Conservation (phyloP, 2,888 invertebrate genomes). For the Leistus spinibarbis region DNA sequence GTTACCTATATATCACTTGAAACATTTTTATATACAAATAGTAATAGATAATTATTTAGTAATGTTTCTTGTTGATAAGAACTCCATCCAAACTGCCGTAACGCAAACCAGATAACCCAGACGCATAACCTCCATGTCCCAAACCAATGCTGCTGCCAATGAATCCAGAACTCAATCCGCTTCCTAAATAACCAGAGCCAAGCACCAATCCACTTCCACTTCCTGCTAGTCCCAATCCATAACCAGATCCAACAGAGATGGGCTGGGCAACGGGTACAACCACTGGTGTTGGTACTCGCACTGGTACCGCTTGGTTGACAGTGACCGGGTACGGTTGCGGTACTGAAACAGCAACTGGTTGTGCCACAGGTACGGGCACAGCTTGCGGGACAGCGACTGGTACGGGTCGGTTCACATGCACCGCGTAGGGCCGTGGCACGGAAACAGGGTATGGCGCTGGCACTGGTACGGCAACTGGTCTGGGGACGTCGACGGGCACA, state of each 20-base stretch:
- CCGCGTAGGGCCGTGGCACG: constrained; percentile 47
- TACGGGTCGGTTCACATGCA: constrained; percentile 42
- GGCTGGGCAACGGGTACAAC: constrained; percentile 21
- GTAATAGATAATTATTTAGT: constrained; percentile 1
- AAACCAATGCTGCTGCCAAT: constrained; percentile 34
- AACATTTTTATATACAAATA: neutral
- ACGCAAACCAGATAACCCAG: constrained; percentile 39
- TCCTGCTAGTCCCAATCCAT: constrained; percentile 9
- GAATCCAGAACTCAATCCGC: constrained; percentile 20
- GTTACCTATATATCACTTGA: neutral
- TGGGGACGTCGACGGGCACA: constrained; percentile 50
- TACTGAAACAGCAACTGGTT: constrained; percentile 23
- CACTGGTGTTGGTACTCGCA: constrained; percentile 38
- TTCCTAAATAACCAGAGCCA: constrained; percentile 29
- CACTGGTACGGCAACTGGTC: constrained; percentile 50
- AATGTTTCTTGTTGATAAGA: constrained; percentile 26
- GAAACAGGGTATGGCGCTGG: constrained; percentile 48
- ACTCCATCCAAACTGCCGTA: constrained; percentile 26
- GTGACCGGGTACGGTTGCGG: constrained; percentile 44
- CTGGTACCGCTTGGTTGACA: constrained; percentile 32
- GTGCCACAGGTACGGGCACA: constrained; percentile 42
- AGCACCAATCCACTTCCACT: constrained; percentile 11
- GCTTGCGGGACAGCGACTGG: constrained; percentile 47
- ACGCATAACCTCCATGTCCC: constrained; percentile 39
- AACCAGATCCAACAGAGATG: constrained; percentile 1